Percentiles rank a stretch among this genome's conserved stretches.
These are phyloP conservation scores for Bothrops jararaca DNA, from an alignment of 2,113 vertebrate species.

Conservation along the genomic window DNA sequence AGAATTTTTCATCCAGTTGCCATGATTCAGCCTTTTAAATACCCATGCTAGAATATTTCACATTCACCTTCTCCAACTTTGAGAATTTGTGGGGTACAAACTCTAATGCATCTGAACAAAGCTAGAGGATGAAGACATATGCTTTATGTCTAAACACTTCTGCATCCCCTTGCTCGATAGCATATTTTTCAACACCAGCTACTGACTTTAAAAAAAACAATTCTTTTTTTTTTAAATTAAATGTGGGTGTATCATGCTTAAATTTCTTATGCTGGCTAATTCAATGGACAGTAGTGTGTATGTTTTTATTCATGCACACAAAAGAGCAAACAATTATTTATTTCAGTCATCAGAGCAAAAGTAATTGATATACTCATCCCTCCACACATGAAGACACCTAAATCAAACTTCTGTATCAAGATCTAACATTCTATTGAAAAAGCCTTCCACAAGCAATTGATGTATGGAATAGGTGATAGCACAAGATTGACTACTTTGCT, in stretches of 20 bases:
- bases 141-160: not conserved
- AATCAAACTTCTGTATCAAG: not conserved
- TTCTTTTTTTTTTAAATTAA: not conserved
- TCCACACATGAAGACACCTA: not conserved
- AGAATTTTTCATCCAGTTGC: too few relatives aligned
- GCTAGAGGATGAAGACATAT: not conserved
- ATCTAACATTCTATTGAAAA: not conserved
- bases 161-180: not conserved
- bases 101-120: not conserved
- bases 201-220: not conserved
- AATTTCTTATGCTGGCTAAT: not conserved
- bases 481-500: not conserved
- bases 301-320: not conserved
- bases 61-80: not conserved
- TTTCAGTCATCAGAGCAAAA: not conserved
- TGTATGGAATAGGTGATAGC: not conserved
- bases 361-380: not conserved
- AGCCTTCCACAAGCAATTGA: not conserved
- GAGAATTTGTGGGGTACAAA: not conserved
- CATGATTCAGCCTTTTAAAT: too few relatives aligned
- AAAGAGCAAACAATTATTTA: not conserved
- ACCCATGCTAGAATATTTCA: not conserved
- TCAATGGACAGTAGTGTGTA: not conserved
- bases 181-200: not conserved
- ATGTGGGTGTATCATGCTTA: not conserved